phyloP scores from a whole-genome alignment of 2,888 invertebrate species.

The Dolichomitus sp. region DNA sequence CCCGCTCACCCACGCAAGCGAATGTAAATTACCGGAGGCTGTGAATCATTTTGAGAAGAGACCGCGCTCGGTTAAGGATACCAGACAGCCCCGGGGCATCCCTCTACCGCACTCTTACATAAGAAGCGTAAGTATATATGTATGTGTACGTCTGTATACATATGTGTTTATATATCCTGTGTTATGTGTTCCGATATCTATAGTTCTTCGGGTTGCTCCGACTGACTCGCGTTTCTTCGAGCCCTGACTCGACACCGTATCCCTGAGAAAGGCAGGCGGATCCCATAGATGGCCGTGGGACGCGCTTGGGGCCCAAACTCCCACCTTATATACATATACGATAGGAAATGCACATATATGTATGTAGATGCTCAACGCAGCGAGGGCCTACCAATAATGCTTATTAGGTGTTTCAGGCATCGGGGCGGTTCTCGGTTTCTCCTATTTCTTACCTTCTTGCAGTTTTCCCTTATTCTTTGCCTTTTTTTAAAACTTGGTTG shows the following conservation, averaged over 20 bases:
- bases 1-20: slow-evolving; percentile 80
- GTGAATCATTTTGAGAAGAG: slow-evolving; percentile 84
- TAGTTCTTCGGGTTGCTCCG: slow-evolving; percentile 43
- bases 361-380: slow-evolving; percentile 37
- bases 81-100: slow-evolving; percentile 67
- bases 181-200: slow-evolving; percentile 34
- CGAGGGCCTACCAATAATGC: slow-evolving; percentile 75
- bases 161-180: slow-evolving; percentile 19
- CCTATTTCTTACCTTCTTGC: slow-evolving; percentile 9
- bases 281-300: slow-evolving; percentile 85
- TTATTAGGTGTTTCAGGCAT: slow-evolving; percentile 75
- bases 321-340: slow-evolving; percentile 74
- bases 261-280: slow-evolving; percentile 82
- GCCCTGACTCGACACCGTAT: slow-evolving; percentile 59
- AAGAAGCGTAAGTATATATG: slow-evolving; percentile 56
- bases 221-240: slow-evolving; percentile 49
- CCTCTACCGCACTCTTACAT: slow-evolving; percentile 68
- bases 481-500: slow-evolving; percentile 8
- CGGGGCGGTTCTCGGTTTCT: slow-evolving; percentile 35
- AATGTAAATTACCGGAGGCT: slow-evolving; percentile 86
- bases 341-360: slow-evolving; percentile 9
- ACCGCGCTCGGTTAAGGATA: slow-evolving; percentile 68
- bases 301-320: slow-evolving; percentile 82
- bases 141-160: slow-evolving; percentile 11
- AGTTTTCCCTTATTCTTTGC: slow-evolving; percentile 7